These are phyloP conservation scores for Hylomyscus alleni DNA, from an alignment of 2,797 vertebrate genomes.

Conservation along the genomic window DNA sequence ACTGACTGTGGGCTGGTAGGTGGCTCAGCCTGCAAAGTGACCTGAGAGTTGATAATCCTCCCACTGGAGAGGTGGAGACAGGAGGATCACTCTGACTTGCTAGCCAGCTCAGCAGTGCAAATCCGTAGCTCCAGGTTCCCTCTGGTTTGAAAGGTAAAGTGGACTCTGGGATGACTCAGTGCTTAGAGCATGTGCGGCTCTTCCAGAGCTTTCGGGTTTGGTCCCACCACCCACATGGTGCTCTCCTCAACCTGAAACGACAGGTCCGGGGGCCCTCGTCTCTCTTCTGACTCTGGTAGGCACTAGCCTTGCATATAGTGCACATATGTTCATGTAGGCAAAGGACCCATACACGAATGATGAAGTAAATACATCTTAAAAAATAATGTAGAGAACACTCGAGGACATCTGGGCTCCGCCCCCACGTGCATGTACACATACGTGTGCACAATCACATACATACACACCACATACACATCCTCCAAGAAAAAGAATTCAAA, in stretches of 20 bases:
- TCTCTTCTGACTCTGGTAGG: not conserved
- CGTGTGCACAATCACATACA: too few relatives aligned
- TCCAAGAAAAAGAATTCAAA: not conserved
- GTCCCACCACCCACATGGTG: not conserved
- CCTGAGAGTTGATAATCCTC: not conserved
- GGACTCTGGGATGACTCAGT: not conserved
- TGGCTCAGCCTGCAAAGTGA: not conserved
- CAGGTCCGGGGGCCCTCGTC: not conserved
- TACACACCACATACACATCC: not conserved
- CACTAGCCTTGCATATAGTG: too few relatives aligned
- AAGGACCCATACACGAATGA: not conserved
- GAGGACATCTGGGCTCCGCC: not conserved
- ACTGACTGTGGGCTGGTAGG: not conserved
- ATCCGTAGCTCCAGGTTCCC: not conserved
- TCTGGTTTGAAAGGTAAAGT: not conserved
- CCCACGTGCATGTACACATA: not conserved
- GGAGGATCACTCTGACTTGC: not conserved
- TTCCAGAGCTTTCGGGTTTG: not conserved
- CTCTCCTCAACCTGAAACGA: not conserved
- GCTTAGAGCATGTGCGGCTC: not conserved
- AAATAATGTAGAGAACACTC: not conserved
- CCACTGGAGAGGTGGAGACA: not conserved
- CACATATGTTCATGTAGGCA: not conserved
- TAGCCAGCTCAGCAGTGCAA: not conserved
- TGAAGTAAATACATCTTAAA: not conserved